Percentiles rank a stretch among this genome's conserved stretches.
Evolutionary conservation across 2,888 invertebrate genomes (phyloP).

Genomic region (Oxycera nigricornis): DNA sequence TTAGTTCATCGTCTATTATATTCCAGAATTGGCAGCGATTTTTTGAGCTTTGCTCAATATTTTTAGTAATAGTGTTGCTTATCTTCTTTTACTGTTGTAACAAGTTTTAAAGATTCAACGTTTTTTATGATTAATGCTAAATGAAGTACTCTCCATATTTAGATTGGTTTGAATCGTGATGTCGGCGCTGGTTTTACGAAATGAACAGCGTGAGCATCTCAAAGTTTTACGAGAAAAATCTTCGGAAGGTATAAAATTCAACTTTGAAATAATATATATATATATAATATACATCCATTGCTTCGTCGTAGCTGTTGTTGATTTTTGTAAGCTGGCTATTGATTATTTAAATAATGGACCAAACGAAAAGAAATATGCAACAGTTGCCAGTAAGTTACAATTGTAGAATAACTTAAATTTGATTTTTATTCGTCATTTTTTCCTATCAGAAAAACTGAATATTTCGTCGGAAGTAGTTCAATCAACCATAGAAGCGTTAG

Average conservation of each 20-base stretch:
- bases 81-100: no score
- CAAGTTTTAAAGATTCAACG: no score
- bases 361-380: slow-evolving; percentile 65
- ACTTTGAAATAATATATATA: neutral
- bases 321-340: slow-evolving; percentile 69
- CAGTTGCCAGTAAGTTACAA: slow-evolving; percentile 61
- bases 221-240: slow-evolving; percentile 64
- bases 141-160: no score
- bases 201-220: slow-evolving; percentile 67
- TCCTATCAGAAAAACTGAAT: slow-evolving; percentile 62
- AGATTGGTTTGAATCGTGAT: no score
- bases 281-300: neutral
- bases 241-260: slow-evolving; percentile 61
- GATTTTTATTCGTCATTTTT: neutral
- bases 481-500: slow-evolving; percentile 71
- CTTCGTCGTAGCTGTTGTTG: slow-evolving; percentile 65
- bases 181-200: slow-evolving; percentile 59
- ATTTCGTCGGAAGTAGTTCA: slow-evolving; percentile 64
- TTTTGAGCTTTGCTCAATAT: no score
- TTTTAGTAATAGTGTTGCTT: no score
- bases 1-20: no score
- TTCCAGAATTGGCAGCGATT: no score
- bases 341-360: slow-evolving; percentile 70
- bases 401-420: neutral
- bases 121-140: no score